Evolutionary conservation across 2,113 vertebrate genomes (phyloP), one percentile per base, ranked within the genome.

Genomic region (Dermatemys mawii): DNA sequence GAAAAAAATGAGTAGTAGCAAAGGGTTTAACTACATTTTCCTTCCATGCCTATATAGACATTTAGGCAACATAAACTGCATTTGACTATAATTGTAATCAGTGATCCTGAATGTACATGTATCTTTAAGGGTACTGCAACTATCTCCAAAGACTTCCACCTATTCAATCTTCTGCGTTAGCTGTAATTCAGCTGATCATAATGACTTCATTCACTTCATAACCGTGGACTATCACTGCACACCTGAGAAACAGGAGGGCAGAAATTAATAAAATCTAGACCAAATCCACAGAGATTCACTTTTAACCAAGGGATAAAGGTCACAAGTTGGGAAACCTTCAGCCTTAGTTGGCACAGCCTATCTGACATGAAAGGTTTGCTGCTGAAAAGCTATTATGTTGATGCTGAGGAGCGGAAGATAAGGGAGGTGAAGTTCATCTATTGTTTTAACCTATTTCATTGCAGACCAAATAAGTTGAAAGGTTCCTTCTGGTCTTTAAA

Each of bases 371-470:
- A 97, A 97, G 95, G 82, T 67, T 87, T 88, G 84, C 94, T 93
- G 94, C 95, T 97, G 94, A 93, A 97, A 97, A 96, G 46, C 92
- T 83, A 70, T 93, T 94, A 96, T 92, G 95, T 95, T 97, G 96
- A 96, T 96, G 94, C 89, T 86, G 95, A 97, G 94, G 91, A 98
- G 95, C 73, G 83, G 93, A 97, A 96, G 94, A 94, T 94, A 87
- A 97, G 97, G 97, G 95, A 97, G 96, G 97, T 94, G 94, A 96
- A 97, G 91, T 96, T 96, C 94, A 92, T 96, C 96, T 96, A 96
- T 98, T 98, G 96, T 98, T 97, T 98, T 98, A 97, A 97, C 94
- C 96, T 79, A 73, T 93, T 96, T 97, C 96, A 88, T 95, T 93
- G 96, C 94, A 75, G 94, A 89, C 97, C 97, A 96, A 97, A 97